Conservation (phyloP, 37 sponge, comb jelly and placozoan species). For the Spongilla lacustris region DNA sequence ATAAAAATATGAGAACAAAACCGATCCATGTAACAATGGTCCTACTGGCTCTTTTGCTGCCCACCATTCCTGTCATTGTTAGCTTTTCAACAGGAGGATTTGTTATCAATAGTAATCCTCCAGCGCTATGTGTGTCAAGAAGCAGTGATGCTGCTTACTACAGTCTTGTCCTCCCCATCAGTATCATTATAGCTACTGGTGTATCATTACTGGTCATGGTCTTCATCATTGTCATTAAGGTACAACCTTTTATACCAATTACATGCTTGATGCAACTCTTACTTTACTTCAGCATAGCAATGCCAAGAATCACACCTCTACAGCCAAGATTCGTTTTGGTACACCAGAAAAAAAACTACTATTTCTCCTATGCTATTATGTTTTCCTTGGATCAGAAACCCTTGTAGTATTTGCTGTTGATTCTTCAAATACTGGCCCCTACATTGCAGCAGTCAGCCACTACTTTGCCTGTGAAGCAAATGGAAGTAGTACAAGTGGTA, state of each 20-base stretch:
- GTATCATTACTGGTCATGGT: neutral
- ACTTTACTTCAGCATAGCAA: neutral
- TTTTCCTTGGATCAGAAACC: neutral
- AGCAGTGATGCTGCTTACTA: neutral
- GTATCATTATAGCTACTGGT: neutral
- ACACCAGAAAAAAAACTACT: slow-evolving; percentile 8
- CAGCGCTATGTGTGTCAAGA: neutral
- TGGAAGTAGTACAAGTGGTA: neutral
- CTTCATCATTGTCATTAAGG: neutral
- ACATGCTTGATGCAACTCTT: neutral
- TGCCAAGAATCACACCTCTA: neutral
- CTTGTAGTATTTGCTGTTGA: slow-evolving; percentile 9
- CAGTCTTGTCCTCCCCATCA: neutral
- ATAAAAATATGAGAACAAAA: neutral
- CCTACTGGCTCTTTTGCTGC: slow-evolving; percentile 14
- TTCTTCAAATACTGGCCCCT: neutral
- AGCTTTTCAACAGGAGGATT: neutral
- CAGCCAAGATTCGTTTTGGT: neutral
- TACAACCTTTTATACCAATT: neutral
- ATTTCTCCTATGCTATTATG: slow-evolving; percentile 14
- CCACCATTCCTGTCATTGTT: neutral
- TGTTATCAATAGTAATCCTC: neutral
- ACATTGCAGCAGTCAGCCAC: neutral
- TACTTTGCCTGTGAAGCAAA: slow-evolving; percentile 8
- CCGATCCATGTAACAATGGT: slow-evolving; percentile 12